phyloP scores from a whole-genome alignment of 2,888 invertebrate species.

The Melieria crassipennis region DNA sequence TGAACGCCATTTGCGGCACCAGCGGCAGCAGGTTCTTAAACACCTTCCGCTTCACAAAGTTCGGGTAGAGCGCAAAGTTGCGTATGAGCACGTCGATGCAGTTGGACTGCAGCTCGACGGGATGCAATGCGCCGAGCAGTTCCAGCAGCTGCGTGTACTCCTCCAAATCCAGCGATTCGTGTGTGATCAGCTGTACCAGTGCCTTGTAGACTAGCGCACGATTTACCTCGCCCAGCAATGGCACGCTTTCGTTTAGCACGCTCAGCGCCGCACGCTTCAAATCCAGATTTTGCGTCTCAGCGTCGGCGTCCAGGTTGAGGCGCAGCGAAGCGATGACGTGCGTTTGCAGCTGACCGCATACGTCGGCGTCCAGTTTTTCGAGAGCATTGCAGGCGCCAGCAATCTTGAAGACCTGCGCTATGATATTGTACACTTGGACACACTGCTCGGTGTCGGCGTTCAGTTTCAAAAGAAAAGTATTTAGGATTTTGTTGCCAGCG shows the following conservation, averaged over 20 bases:
- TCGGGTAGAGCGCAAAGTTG: constrained; percentile 52
- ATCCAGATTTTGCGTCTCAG: constrained; percentile 43
- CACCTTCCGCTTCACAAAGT: constrained; percentile 57
- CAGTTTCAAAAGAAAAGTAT: constrained; percentile 56
- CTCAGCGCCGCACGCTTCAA: constrained; percentile 52
- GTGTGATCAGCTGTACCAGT: constrained; percentile 51
- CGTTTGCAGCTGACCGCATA: constrained; percentile 51
- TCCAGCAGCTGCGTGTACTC: constrained; percentile 50
- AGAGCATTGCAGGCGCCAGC: constrained; percentile 37
- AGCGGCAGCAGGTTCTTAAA: constrained; percentile 55
- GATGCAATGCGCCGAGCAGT: constrained; percentile 55
- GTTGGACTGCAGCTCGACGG: constrained; percentile 57
- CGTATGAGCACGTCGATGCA: constrained; percentile 55
- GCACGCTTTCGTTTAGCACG: constrained; percentile 54
- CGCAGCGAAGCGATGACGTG: constrained; percentile 52
- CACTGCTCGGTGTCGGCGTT: constrained; percentile 51
- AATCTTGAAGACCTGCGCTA: constrained; percentile 56
- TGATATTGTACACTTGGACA: constrained; percentile 53
- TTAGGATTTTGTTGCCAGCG: constrained; percentile 58
- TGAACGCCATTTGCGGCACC: constrained; percentile 57
- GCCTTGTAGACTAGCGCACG: constrained; percentile 57
- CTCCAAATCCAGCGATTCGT: constrained; percentile 53
- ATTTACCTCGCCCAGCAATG: constrained; percentile 53
- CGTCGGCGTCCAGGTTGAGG: constrained; percentile 18
- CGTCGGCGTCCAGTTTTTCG: constrained; percentile 52